These are phyloP conservation scores for Paramormyrops hopkinsi DNA, from an alignment of 2,797 vertebrate species.

Conservation along the genomic window DNA sequence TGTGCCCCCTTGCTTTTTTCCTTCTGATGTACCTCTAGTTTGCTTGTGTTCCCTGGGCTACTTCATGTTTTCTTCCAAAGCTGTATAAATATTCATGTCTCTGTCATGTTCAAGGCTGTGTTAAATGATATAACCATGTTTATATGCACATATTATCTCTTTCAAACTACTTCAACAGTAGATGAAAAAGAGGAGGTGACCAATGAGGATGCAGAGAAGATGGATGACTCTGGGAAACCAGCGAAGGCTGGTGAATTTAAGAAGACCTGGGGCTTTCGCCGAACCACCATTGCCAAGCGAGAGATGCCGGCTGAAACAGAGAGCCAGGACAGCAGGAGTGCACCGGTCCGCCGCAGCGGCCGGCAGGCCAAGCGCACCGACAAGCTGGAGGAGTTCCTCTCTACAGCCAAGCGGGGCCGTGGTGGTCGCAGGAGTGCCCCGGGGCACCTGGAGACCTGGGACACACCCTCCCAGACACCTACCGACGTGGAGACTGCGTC, in stretches of 20 bases:
- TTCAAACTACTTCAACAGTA: conserved; percentile 30
- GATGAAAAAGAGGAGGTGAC: conserved; percentile 24
- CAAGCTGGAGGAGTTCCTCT: conserved; percentile 90
- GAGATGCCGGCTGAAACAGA: conserved; percentile 76
- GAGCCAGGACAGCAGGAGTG: conserved; percentile 61
- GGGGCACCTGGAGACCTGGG: conserved; percentile 71
- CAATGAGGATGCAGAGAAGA: conserved; percentile 41
- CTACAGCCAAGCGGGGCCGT: conserved; percentile 73
- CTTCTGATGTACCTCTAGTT: neutral
- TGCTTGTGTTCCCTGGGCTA: neutral
- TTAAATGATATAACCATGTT: neutral
- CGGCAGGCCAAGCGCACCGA: conserved; percentile 89
- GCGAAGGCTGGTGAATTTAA: conserved; percentile 72
- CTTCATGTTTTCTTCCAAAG: neutral
- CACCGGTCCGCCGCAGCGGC: conserved; percentile 83
- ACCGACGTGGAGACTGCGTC: conserved; percentile 88
- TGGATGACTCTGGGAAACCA: conserved; percentile 50
- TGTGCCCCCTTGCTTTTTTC: neutral
- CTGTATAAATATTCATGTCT: neutral
- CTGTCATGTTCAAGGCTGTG: neutral
- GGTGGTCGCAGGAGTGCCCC: conserved; percentile 62
- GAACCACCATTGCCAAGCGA: conserved; percentile 83
- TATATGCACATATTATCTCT: neutral
- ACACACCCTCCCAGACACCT: conserved; percentile 76
- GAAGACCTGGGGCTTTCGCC: conserved; percentile 87